Base-by-base conservation (phyloP, 2,797 vertebrate genomes). In the Botia kubotai region DNA sequence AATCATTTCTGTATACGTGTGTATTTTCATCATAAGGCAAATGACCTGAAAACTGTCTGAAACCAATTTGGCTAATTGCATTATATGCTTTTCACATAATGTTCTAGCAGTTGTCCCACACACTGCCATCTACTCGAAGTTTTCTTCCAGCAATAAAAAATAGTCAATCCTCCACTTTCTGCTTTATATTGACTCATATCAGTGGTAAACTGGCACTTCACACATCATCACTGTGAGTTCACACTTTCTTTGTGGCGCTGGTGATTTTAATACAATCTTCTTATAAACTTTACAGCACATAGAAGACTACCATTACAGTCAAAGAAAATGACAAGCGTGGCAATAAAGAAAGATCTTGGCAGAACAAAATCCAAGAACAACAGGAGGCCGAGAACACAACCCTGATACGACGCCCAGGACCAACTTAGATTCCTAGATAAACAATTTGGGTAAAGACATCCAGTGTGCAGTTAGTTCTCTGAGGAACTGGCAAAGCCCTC, bases 351-450 rank as follows among this genome's bases (percentile, higher is more conserved):
- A 79, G 66, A 74, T 83, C 79, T 74, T 77, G 14, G 36, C 62
- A 83, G 84, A 80, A 82, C 55, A 66, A 79, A 39, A 79, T 86
- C 82, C 87, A 90, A 89, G 67, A 85, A 84, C 88, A 89, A 89
- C 88, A 91, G 26, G 50, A 83, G 72, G 72, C 75, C 52, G 79
- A 52, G 66, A 80, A 82, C 69, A 76, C 19, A 26, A 63, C 82
- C 77, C 81, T 75, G 81, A 82, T 76, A 80, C 75, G 82, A 84
- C 65, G 79, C 82, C 81, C 85, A 85, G 85, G 85, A 86, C 82
- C 72, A 60, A 82, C 84, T 92, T 86, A 50, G 21, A 83, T 92
- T 91, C 80, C 89, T 88, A 39, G 23, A 26, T 86, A 89, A 91
- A 90, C 89, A 90, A 62, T 65, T 55, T 36, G 68, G 26, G 72